A percentile compares a stretch with the other conserved stretches of the same genome.
Conservation (phyloP, 2,113 vertebrate genomes). For the Fregetta grallaria region DNA sequence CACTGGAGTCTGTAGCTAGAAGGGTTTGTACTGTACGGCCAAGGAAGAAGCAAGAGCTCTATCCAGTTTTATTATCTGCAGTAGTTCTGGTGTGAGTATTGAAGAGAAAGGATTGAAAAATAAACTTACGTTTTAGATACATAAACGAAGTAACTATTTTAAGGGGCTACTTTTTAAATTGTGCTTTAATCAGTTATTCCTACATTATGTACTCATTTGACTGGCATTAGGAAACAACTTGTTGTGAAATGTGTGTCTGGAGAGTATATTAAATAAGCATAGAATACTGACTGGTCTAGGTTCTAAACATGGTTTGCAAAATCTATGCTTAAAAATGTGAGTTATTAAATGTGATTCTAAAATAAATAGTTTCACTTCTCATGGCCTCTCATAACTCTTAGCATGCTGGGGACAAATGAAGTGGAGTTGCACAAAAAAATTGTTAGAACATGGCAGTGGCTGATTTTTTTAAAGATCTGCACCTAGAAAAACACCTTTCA, state of each 20-base stretch:
- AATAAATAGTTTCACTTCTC: not conserved
- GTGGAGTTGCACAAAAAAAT: not conserved
- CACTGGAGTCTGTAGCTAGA: not conserved
- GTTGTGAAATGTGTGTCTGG: not conserved
- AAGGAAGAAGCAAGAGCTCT: not conserved
- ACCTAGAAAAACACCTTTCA: slow-evolving; percentile 36
- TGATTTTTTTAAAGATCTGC: not conserved
- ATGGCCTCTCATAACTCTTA: not conserved
- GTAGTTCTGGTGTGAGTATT: not conserved
- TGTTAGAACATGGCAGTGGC: not conserved
- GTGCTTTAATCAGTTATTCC: not conserved
- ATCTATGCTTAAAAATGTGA: not conserved
- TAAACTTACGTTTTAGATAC: not conserved
- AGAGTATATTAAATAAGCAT: not conserved
- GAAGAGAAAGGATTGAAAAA: not conserved
- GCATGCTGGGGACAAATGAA: not conserved
- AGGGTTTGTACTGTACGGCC: not conserved
- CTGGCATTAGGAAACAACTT: not conserved
- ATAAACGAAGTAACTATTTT: not conserved
- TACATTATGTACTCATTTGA: not conserved
- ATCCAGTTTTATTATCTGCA: not conserved
- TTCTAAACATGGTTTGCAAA: not conserved
- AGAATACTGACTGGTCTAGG: not conserved
- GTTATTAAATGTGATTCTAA: not conserved
- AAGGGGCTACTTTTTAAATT: not conserved